Base-by-base conservation (phyloP, 2,113 vertebrate species). In the Onychorhynchus coronatus region DNA sequence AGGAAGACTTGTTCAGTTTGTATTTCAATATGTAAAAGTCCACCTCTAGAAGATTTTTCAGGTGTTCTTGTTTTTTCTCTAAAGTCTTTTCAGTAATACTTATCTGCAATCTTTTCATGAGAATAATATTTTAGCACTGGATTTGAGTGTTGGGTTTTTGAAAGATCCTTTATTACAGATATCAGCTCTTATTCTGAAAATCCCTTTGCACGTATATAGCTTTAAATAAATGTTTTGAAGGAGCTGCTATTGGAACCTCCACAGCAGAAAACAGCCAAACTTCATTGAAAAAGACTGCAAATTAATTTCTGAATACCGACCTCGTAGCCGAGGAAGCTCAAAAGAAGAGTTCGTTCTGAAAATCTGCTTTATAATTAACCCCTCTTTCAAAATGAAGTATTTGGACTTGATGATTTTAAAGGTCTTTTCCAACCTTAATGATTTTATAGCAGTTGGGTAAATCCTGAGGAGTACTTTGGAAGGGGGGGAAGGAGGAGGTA, bases 401-500 rank as follows among this genome's bases (percentile, higher is more conserved):
- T 53, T 75, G 9, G 24, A 10, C 23, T 75, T 24, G 33, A 82
- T 46, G 28, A 68, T 39, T 5, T 19, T n/a, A 47, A 68, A 47
- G 20, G n/a, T 12, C 24, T 68, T 47, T 82, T 31, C 27, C 46
- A 61, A 3, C 24, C 14, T 61, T 53, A 10, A 41, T 12, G 20
- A 25, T 41, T 53, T 16, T 35, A 6, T 4, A 59, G 39, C 9
- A 30, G 12, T 8, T 81, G 18, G 6, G 25, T 61, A 44, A 78
- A 58, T 11, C 25, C 39, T 85, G 73, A 55, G 23, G 15, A 59
- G 42, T 41, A 23, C 35, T 75, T 75, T n/a, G 33, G 10, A 21
- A 71, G 12, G 6, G 16, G 16, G 1, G 4, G 6, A 42, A 23
- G 5, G 9, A 58, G 30, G 10, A 2, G 6, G 8, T 31, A 39